Conservation (phyloP, 2,113 vertebrate species). For the Pteropus alecto region DNA sequence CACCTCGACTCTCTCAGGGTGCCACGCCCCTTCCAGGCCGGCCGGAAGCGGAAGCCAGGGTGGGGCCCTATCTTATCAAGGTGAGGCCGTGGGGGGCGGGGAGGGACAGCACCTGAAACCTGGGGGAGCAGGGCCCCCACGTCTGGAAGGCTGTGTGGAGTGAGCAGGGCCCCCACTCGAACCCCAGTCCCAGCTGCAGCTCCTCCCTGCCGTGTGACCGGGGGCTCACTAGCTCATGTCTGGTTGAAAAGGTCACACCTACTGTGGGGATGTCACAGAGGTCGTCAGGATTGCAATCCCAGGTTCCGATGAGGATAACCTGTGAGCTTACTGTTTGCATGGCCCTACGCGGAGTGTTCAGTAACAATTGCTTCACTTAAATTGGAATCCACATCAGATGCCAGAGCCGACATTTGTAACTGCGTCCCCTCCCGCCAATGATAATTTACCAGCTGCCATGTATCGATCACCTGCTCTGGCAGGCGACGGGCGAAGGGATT, state of each 20-base stretch:
- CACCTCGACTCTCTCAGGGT: not conserved
- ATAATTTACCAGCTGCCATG: fast-evolving
- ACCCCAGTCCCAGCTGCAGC: not conserved
- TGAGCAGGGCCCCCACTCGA: not conserved
- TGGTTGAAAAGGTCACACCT: fast-evolving
- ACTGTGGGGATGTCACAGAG: fast-evolving
- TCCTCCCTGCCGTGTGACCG: no score
- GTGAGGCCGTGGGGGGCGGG: not conserved
- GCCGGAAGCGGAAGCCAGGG: not conserved
- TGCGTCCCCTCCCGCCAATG: not conserved
- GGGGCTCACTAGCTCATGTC: not conserved
- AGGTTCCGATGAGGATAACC: fast-evolving
- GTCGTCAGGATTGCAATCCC: not conserved
- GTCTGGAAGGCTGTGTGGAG: not conserved
- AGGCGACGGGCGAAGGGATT: not conserved
- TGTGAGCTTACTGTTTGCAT: not conserved
- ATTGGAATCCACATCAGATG: not conserved
- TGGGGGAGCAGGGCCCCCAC: fast-evolving
- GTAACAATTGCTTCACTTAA: not conserved
- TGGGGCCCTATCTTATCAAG: not conserved
- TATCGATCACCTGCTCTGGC: fast-evolving
- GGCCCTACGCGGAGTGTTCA: not conserved
- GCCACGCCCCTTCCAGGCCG: fast-evolving
- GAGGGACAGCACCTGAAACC: not conserved
- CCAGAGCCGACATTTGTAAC: not conserved